Evolutionary conservation across 2,888 invertebrate genomes (phyloP).

Genomic region (Neoitamus cyanurus): DNA sequence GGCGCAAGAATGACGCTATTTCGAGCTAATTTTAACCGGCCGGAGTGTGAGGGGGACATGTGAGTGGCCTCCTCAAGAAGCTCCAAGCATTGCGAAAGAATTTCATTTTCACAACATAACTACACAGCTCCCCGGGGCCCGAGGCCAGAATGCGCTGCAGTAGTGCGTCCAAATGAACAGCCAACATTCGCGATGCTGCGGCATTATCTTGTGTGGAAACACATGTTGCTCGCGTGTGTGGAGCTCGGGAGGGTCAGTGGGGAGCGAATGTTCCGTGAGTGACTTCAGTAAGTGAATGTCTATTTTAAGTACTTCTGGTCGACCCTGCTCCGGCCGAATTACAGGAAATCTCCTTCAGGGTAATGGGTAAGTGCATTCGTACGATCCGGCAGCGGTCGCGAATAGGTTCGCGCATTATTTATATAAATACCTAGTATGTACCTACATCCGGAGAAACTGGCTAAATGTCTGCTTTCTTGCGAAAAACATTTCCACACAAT

Average conservation of each 20-base stretch:
- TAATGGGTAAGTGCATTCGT: background rate
- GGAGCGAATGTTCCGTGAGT: background rate
- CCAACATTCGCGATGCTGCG: background rate
- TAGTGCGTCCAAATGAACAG: background rate
- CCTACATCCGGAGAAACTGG: background rate
- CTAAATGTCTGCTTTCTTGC: background rate
- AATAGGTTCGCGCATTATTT: background rate
- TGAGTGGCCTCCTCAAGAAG: background rate
- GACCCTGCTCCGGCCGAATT: background rate
- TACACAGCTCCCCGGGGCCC: background rate
- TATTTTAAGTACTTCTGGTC: background rate
- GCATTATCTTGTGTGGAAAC: background rate
- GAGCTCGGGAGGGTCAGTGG: background rate
- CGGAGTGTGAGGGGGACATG: background rate
- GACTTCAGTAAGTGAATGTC: background rate
- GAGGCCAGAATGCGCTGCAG: background rate
- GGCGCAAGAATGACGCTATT: background rate
- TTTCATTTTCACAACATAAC: background rate
- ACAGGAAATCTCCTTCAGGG: background rate
- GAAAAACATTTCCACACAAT: background rate
- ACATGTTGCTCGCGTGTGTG: constrained; percentile 1
- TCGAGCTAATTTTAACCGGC: background rate
- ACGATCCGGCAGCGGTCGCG: background rate
- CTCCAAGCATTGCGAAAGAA: background rate
- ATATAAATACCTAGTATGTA: background rate